Conservation (phyloP, 1,140 invertebrate species). For the Triops longicaudatus region DNA sequence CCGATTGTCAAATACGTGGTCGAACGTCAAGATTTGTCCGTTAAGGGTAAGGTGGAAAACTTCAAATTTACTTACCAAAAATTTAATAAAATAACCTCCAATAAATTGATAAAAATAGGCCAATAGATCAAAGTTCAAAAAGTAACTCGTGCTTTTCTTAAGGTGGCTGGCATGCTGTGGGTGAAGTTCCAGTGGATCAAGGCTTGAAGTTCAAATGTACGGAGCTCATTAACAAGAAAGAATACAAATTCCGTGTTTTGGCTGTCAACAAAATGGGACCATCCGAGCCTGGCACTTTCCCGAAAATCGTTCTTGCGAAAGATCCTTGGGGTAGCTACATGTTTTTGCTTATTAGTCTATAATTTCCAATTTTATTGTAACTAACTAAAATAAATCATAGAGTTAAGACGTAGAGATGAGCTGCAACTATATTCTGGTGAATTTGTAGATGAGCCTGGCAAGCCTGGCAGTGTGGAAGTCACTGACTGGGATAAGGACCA, state of each 20-base stretch:
- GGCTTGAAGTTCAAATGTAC: constrained; percentile 71
- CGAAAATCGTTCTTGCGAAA: constrained; percentile 81
- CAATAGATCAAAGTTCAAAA: too few relatives aligned
- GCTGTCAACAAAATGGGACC: constrained; percentile 46
- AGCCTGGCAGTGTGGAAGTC: constrained; percentile 81
- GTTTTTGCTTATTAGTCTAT: too few relatives aligned
- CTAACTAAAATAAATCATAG: too few relatives aligned
- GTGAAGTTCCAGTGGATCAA: constrained; percentile 54
- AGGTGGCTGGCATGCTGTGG: constrained; percentile 76
- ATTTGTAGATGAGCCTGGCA: constrained; percentile 76
- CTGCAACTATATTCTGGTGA: constrained; percentile 28
- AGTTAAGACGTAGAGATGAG: constrained; percentile 31
- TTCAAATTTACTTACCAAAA: constrained; percentile 17
- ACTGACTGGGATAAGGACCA: constrained; percentile 93
- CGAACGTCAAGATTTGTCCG: constrained; percentile 83
- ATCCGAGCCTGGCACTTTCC: constrained; percentile 76
- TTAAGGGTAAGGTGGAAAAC: constrained; percentile 52
- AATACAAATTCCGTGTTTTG: constrained; percentile 49
- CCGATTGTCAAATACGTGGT: constrained; percentile 86
- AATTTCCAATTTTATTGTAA: too few relatives aligned
- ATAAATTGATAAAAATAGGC: background rate
- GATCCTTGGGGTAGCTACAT: constrained; percentile 80
- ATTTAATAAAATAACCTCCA: background rate
- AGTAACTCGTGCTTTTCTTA: constrained; percentile 30
- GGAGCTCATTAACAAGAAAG: constrained; percentile 80